phyloP scores from a whole-genome alignment of 2,113 vertebrate species.

The Syrmaticus mikado region DNA sequence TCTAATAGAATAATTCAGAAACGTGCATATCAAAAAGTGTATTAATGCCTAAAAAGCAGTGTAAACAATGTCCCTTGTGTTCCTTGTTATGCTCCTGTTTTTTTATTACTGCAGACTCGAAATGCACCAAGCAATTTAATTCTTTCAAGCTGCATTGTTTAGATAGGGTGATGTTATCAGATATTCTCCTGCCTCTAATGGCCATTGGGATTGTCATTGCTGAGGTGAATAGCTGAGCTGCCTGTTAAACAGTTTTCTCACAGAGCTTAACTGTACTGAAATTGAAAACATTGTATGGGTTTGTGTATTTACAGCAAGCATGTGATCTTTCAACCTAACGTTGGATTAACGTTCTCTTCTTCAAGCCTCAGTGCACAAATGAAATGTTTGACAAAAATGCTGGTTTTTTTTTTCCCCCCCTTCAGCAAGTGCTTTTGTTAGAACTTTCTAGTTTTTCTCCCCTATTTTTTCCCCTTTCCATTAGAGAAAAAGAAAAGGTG shows the following conservation, averaged over 20 bases:
- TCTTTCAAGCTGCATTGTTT: conserved; percentile 57
- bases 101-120: neutral
- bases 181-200: conserved; percentile 10
- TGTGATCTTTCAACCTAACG: neutral
- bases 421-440: neutral
- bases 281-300: neutral
- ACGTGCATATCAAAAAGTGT: neutral
- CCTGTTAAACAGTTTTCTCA: conserved; percentile 34
- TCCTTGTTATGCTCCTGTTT: neutral
- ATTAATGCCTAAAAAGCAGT: conserved; percentile 6
- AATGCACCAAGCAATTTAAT: conserved; percentile 36
- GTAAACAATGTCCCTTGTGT: neutral
- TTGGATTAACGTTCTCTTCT: neutral
- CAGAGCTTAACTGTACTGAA: neutral
- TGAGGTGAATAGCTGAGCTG: conserved; percentile 42
- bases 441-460: neutral
- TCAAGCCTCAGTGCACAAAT: neutral
- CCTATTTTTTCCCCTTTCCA: neutral
- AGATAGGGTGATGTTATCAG: conserved; percentile 38
- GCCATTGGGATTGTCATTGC: conserved; percentile 7
- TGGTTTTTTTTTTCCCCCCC: neutral
- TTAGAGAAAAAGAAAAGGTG: neutral
- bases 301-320: neutral
- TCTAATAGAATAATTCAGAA: conserved; percentile 2
- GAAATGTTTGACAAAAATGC: neutral